A percentile compares a stretch with the other conserved stretches of the same genome.
Evolutionary conservation across 2,113 vertebrate species (phyloP).

Genomic region (Xiphophorus hellerii): DNA sequence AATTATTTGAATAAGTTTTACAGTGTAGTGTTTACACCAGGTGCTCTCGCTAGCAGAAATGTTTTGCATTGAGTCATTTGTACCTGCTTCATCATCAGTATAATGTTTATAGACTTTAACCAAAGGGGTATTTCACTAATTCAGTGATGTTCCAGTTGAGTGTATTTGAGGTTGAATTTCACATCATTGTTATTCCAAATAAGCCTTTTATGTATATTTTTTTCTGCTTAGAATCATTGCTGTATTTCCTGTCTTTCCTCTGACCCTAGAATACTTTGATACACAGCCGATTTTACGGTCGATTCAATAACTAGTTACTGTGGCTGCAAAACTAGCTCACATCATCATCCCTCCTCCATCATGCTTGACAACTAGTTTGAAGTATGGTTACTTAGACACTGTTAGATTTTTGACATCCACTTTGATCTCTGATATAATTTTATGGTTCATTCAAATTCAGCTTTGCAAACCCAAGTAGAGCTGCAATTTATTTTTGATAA

Average conservation of each 20-base stretch:
- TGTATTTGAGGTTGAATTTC: not conserved
- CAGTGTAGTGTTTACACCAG: not conserved
- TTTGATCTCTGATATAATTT: too few relatives aligned
- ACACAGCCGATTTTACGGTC: too few relatives aligned
- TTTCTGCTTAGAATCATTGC: not conserved
- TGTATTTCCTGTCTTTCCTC: not conserved
- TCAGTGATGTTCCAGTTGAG: not conserved
- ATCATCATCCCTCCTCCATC: not conserved
- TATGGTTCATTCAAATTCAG: too few relatives aligned
- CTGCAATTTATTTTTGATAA: too few relatives aligned
- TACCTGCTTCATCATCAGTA: not conserved
- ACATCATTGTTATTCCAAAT: slow-evolving; percentile 1
- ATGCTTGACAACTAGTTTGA: too few relatives aligned
- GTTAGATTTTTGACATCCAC: too few relatives aligned
- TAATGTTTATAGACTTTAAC: not conserved
- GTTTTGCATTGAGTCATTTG: not conserved
- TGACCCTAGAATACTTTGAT: not conserved
- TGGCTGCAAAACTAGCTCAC: not conserved
- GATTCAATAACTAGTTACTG: too few relatives aligned
- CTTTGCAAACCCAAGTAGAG: too few relatives aligned
- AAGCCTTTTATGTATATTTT: not conserved
- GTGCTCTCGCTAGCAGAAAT: not conserved
- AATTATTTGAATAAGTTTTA: not conserved
- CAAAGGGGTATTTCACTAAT: not conserved
- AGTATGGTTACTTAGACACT: not conserved